Conservation (phyloP, 2,113 vertebrate genomes). For the Stegostoma tigrinum region DNA sequence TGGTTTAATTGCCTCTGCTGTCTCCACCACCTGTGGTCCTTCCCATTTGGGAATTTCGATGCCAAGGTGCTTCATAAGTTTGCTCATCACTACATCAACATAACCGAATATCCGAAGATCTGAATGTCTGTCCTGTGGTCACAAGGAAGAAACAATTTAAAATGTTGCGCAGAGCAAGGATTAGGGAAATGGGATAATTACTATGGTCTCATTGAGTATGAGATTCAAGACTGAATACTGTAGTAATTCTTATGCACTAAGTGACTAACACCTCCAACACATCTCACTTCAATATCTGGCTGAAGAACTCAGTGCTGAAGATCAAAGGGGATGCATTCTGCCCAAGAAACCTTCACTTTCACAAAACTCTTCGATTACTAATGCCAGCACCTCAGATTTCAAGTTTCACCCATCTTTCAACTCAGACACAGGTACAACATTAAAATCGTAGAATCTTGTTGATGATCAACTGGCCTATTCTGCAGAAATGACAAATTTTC, state of each 20-base stretch:
- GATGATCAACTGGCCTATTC: background rate
- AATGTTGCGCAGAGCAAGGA: background rate
- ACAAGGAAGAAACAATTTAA: background rate
- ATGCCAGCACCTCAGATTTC: background rate
- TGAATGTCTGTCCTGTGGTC: constrained; percentile 76
- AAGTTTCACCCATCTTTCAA: background rate
- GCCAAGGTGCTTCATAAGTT: constrained; percentile 74
- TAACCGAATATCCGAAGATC: constrained; percentile 79
- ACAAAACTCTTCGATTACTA: background rate
- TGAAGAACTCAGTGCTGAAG: background rate
- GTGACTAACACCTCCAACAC: background rate
- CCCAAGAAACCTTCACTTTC: background rate
- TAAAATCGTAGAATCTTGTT: background rate
- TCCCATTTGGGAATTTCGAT: constrained; percentile 79
- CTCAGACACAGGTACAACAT: background rate
- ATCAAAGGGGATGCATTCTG: background rate
- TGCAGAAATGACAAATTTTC: background rate
- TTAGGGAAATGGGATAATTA: background rate
- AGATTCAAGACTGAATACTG: background rate
- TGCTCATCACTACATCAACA: constrained; percentile 80
- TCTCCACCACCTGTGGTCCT: constrained; percentile 67
- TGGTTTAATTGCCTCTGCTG: constrained; percentile 40
- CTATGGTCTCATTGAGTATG: background rate
- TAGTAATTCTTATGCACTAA: background rate
- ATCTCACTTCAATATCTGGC: background rate